These are phyloP conservation scores for Sebastes miniatus DNA, from an alignment of 2,797 vertebrate genomes.

Conservation along the genomic window DNA sequence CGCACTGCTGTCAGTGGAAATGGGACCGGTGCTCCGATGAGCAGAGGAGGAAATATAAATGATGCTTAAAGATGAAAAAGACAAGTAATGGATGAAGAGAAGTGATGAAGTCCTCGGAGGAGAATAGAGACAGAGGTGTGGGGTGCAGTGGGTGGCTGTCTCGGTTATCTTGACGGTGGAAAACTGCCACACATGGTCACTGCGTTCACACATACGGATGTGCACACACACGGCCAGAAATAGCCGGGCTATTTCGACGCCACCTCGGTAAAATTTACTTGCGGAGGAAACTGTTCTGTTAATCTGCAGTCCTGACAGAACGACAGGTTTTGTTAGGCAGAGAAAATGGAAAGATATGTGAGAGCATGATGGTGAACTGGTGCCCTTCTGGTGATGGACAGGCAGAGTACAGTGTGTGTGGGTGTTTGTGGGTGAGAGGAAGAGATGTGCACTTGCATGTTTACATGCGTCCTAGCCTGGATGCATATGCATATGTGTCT, in stretches of 20 bases:
- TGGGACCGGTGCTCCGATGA: slow-evolving; percentile 39
- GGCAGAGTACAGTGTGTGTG: not conserved
- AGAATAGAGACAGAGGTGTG: slow-evolving; percentile 22
- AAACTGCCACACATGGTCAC: slow-evolving; percentile 17
- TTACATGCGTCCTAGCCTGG: not conserved
- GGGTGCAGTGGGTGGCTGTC: slow-evolving; percentile 17
- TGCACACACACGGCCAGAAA: slow-evolving; percentile 40
- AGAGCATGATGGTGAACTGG: slow-evolving; percentile 2
- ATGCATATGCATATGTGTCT: not conserved
- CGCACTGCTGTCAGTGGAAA: slow-evolving; percentile 64
- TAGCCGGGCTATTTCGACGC: slow-evolving; percentile 41
- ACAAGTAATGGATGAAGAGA: slow-evolving; percentile 25
- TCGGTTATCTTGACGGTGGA: slow-evolving; percentile 4
- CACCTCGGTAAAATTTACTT: slow-evolving; percentile 34
- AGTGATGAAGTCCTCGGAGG: slow-evolving; percentile 10
- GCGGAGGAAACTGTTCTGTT: slow-evolving; percentile 35
- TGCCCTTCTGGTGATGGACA: slow-evolving; percentile 1
- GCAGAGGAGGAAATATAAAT: slow-evolving; percentile 12
- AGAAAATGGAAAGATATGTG: slow-evolving; percentile 28
- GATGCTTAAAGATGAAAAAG: slow-evolving; percentile 22
- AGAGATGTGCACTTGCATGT: not conserved
- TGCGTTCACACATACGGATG: slow-evolving; percentile 14
- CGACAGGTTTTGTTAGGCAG: slow-evolving; percentile 33
- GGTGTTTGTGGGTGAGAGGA: not conserved
- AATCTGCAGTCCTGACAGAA: slow-evolving; percentile 37